A percentile compares a stretch with the other conserved stretches of the same genome.
Conservation (phyloP, 2,888 invertebrate genomes). For the Amphipyra berbera region DNA sequence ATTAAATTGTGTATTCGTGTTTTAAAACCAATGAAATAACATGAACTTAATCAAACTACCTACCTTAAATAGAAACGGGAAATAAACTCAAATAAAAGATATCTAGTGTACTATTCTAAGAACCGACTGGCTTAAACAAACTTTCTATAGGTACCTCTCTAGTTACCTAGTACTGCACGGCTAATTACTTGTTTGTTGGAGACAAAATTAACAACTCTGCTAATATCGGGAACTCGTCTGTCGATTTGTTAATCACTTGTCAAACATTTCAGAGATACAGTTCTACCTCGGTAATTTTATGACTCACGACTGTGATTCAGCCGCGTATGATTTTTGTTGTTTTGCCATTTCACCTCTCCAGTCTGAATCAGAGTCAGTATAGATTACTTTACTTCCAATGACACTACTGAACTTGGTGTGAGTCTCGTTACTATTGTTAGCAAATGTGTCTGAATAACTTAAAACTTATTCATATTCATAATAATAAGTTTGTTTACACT, state of each 20-base stretch:
- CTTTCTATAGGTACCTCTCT: constrained; percentile 37
- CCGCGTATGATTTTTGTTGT: constrained; percentile 59
- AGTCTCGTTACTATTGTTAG: constrained; percentile 53
- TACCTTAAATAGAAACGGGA: not conserved
- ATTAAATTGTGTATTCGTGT: too few species aligned
- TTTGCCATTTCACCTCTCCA: constrained; percentile 66
- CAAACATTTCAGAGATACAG: constrained; percentile 64
- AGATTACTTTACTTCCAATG: constrained; percentile 32
- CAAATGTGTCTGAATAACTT: constrained; percentile 10
- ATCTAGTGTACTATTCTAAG: constrained; percentile 52
- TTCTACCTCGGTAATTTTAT: constrained; percentile 44
- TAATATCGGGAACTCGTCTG: constrained; percentile 50
- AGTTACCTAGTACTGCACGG: constrained; percentile 57
- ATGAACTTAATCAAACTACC: not conserved
- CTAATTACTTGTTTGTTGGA: constrained; percentile 79
- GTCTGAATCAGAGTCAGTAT: constrained; percentile 62
- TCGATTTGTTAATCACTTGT: constrained; percentile 69
- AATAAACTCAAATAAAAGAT: constrained; percentile 6
- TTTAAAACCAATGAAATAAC: too few species aligned
- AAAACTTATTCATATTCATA: constrained; percentile 35
- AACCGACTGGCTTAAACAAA: constrained; percentile 62
- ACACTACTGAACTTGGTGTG: constrained; percentile 42
- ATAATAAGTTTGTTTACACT: constrained; percentile 32
- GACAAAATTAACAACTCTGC: constrained; percentile 67
- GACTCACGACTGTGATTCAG: constrained; percentile 68